A percentile compares a stretch with the other conserved stretches of the same genome.
Conservation (phyloP, 2,888 invertebrate genomes). For the Thymelicus sylvestris region DNA sequence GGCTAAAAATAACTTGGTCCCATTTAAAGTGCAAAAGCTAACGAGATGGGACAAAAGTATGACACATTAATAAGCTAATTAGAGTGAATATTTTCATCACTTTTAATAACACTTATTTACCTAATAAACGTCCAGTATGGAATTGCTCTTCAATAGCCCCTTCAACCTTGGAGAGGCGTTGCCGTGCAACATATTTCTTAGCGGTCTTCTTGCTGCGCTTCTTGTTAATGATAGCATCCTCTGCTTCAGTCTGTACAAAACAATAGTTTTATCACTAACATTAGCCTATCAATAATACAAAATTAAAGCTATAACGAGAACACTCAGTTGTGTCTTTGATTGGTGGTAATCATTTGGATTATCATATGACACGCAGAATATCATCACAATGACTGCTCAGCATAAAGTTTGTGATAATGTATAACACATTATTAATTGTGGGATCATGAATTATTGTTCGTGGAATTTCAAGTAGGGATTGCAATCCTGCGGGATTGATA, state of each 20-base stretch:
- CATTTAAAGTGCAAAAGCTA: too few relatives aligned
- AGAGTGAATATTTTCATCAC: too few relatives aligned
- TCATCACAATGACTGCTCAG: slow-evolving; percentile 60
- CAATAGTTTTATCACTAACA: slow-evolving; percentile 3
- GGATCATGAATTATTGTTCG: too few relatives aligned
- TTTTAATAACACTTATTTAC: slow-evolving; percentile 77
- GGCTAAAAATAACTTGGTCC: too few relatives aligned
- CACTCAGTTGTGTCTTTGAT: slow-evolving; percentile 23
- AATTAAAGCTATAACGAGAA: slow-evolving; percentile 19
- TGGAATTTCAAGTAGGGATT: too few relatives aligned
- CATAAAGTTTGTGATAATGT: neutral
- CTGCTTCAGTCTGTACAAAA: slow-evolving; percentile 92
- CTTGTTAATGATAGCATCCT: slow-evolving; percentile 97
- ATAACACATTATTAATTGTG: too few relatives aligned
- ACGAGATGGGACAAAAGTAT: too few relatives aligned
- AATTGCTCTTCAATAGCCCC: slow-evolving; percentile 98
- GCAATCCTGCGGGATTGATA: too few relatives aligned
- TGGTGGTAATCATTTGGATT: slow-evolving; percentile 39
- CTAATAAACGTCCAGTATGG: slow-evolving; percentile 96
- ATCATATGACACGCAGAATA: slow-evolving; percentile 86
- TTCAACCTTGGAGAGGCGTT: slow-evolving; percentile 97
- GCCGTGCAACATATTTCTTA: slow-evolving; percentile 96
- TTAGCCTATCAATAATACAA: neutral
- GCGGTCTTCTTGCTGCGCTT: slow-evolving; percentile 96
- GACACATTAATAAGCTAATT: too few relatives aligned